These are phyloP conservation scores for Myotis myotis DNA, from an alignment of 2,797 vertebrate species.

Conservation along the genomic window DNA sequence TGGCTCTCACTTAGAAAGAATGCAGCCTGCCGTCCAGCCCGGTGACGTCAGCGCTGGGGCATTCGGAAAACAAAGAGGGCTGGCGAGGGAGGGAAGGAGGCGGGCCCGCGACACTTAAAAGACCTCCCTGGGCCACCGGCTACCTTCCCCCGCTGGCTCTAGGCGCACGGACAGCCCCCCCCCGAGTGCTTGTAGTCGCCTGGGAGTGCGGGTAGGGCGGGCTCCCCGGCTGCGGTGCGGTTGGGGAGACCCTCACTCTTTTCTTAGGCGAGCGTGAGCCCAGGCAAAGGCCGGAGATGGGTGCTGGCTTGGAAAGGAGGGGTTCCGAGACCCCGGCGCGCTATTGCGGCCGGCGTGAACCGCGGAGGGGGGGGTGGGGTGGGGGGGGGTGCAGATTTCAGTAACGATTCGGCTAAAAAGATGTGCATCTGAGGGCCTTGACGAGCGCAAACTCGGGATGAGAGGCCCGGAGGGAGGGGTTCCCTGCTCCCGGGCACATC, in stretches of 20 bases:
- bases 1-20: constrained; percentile 81
- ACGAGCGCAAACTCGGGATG: neutral
- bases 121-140: neutral
- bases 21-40: constrained; percentile 81
- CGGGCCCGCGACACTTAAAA: constrained; percentile 26
- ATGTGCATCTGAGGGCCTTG: neutral
- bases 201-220: neutral
- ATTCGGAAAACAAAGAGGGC: constrained; percentile 83
- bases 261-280: neutral
- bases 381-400: neutral
- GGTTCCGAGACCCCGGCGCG: neutral
- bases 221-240: neutral
- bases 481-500: neutral
- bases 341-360: neutral
- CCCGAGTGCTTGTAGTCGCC: neutral
- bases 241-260: neutral
- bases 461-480: neutral
- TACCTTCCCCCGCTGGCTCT: neutral
- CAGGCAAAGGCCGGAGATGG: neutral
- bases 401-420: neutral
- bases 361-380: too few relatives aligned
- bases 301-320: neutral
- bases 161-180: neutral
- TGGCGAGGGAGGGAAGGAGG: constrained; percentile 37
- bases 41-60: constrained; percentile 81